Base-by-base conservation (phyloP, 2,113 vertebrate species). In the Lipophrys pholis region DNA sequence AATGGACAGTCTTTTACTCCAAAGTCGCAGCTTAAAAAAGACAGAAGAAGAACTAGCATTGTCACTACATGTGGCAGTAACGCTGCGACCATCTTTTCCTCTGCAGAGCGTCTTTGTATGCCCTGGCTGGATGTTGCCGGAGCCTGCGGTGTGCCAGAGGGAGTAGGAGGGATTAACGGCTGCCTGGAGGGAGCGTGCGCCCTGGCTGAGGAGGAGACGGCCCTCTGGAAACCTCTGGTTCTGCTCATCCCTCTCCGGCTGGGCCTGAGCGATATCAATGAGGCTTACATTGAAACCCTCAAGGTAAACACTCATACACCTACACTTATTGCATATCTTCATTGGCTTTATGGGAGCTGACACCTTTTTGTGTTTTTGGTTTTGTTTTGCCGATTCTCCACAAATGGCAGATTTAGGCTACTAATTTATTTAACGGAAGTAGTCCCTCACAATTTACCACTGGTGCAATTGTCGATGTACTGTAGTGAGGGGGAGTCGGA, bases 241-340 rank as follows among this genome's bases (percentile, higher is more conserved):
- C 94, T 99, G 74, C 97, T 99, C 84, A 98, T 99, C 72, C 98
- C 98, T 2, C 95, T 99, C 51, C 95, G 98, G 73, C 95, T 99
- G 30, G 97, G 98, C 55, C 95, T 99, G 78, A 99, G 95, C 0
- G 97, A 99, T 45, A 98, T 99, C 85, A 99, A 99, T 0, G 96
- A 96, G 89, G 97, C 97, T 73, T 99, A 99, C 21, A 97, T 98
- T 54, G 95, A 97, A 92, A 98, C 97, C 0, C 92, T 99, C 50
- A 99, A 99, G 96, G 98, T 98, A 46, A 73, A 63, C 49, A 4
- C n/a, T 14, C 43, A 16, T 12, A 39, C 21, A 30, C 21, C 21
- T 30, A 30, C 21, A 2, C 2, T 30, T 4, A 30, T 30, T 30
- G 21, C 21, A 30, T 30, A 30, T 30, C 21, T 30, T 30, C 4